Percentiles rank a stretch among this genome's conserved stretches.
Evolutionary conservation across 2,113 vertebrate genomes (phyloP).

Genomic region (Sakesphorus luctuosus): DNA sequence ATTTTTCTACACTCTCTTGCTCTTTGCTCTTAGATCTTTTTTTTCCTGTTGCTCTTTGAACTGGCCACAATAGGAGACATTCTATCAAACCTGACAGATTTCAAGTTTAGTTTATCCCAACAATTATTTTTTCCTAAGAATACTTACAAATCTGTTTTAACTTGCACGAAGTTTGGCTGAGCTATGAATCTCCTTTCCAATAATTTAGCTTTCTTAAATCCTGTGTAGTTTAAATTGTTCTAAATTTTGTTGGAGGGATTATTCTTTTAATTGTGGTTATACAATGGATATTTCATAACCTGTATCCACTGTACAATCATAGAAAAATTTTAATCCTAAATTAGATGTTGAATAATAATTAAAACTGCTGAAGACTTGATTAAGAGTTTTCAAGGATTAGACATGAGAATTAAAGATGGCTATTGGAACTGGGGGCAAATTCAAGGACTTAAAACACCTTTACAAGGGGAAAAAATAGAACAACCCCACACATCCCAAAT

Average conservation of each 20-base stretch:
- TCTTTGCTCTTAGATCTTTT: not conserved
- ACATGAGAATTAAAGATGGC: conserved; percentile 63
- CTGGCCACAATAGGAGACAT: not conserved
- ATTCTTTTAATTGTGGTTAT: conserved; percentile 72
- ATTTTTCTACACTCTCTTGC: not conserved
- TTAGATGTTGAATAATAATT: conserved; percentile 80
- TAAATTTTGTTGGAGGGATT: conserved; percentile 68
- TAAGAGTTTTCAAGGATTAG: conserved; percentile 73
- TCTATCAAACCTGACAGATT: not conserved
- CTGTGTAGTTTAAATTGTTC: conserved; percentile 65
- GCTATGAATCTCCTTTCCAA: conserved; percentile 56
- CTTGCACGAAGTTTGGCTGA: conserved; percentile 47
- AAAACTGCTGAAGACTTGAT: conserved; percentile 74
- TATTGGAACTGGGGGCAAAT: conserved; percentile 47
- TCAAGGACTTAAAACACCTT: conserved; percentile 59
- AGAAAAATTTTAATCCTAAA: conserved; percentile 77
- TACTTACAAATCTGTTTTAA: conserved; percentile 40
- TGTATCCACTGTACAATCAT: conserved; percentile 62
- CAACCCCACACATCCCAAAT: not conserved
- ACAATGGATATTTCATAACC: conserved; percentile 65
- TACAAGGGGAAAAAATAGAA: not conserved
- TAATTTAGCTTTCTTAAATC: conserved; percentile 63
- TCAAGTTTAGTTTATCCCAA: not conserved
- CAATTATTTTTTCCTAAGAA: not conserved
- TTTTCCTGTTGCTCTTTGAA: not conserved